Conservation (phyloP, 2,888 invertebrate genomes). For the Himalopsyche tibetana region DNA sequence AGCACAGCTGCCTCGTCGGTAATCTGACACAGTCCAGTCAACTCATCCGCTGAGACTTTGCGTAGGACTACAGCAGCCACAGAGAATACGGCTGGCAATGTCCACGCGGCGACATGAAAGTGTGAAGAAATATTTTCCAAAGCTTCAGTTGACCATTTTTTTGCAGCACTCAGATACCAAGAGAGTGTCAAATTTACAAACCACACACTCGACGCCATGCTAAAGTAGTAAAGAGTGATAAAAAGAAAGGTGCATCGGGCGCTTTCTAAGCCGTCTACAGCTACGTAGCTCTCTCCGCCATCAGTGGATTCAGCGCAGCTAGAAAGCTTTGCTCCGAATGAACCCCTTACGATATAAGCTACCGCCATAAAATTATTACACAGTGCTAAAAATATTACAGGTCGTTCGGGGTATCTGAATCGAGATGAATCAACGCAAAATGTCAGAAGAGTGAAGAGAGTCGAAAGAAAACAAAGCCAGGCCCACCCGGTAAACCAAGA, state of each 20-base stretch:
- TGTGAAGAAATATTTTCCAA: conserved; percentile 90
- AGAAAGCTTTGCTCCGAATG: conserved; percentile 72
- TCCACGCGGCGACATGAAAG: conserved; percentile 92
- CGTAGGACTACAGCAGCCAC: conserved; percentile 88
- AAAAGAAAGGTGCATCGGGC: conserved; percentile 85
- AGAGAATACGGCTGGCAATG: conserved; percentile 89
- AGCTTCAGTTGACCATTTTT: conserved; percentile 96
- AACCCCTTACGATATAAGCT: conserved; percentile 84
- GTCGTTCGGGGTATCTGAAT: conserved; percentile 95
- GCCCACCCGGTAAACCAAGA: conserved; percentile 88
- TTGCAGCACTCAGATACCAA: conserved; percentile 92
- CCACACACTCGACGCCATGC: conserved; percentile 89
- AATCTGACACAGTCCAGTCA: conserved; percentile 90
- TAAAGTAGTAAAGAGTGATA: conserved; percentile 86
- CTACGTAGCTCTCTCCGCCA: conserved; percentile 70
- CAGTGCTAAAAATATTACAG: conserved; percentile 91
- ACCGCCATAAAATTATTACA: conserved; percentile 90
- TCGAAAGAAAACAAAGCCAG: conserved; percentile 86
- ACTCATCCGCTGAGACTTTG: conserved; percentile 86
- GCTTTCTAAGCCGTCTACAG: conserved; percentile 75
- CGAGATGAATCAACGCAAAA: conserved; percentile 92
- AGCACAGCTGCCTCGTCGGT: conserved; percentile 78
- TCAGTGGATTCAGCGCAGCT: conserved; percentile 71
- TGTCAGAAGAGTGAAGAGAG: conserved; percentile 89
- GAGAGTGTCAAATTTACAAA: conserved; percentile 92